Base-by-base conservation (phyloP, 2,797 vertebrate genomes). In the Rallus crepitans region DNA sequence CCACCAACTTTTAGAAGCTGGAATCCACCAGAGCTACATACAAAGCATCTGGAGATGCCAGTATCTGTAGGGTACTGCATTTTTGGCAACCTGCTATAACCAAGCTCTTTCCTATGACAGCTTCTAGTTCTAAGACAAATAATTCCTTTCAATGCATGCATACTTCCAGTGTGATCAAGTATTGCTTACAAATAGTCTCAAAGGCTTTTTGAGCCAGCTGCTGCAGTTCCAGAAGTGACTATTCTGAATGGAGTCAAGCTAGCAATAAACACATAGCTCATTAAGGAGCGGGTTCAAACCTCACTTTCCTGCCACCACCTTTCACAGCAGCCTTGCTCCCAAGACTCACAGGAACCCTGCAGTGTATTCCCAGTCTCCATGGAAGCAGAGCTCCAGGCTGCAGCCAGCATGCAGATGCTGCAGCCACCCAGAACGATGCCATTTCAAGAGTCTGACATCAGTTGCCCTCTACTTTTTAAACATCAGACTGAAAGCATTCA, bases 1-100 rank as follows among this genome's bases (percentile, higher is more conserved):
- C 50, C 61, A 20, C 2, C 5, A 50, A 33, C 35, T 66, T 39
- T 27, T 2, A 37, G 6, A 25, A 35, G 35, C 0, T 20, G 30
- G 30, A 72, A 85, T 31, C 80, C 63, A 61, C 76, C 77, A 78
- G 73, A 47, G 14, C 25, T 24, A 27, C 33, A 18, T 8, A n/a
- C 15, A 42, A n/a, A 24, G 30, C 52, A 56, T 6, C 53, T 45
- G 55, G 31, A 71, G 21, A 71, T 56, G 69, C 33, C 73, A 76
- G 42, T 6, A 48, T 14, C 64, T 76, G n/a, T 4, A 14, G 10
- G 57, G 18, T 8, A 40, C 18, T 71, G 37, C 5, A 27, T 30
- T 83, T 83, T 18, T 40, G 8, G 55, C 40, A 57, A 7, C 30
- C 42, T 80, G n/a, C 80, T 86, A 5, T 18, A 63, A 40, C 15